These are phyloP conservation scores for Rallus limicola DNA, from an alignment of 2,113 vertebrate genomes.

Conservation along the genomic window DNA sequence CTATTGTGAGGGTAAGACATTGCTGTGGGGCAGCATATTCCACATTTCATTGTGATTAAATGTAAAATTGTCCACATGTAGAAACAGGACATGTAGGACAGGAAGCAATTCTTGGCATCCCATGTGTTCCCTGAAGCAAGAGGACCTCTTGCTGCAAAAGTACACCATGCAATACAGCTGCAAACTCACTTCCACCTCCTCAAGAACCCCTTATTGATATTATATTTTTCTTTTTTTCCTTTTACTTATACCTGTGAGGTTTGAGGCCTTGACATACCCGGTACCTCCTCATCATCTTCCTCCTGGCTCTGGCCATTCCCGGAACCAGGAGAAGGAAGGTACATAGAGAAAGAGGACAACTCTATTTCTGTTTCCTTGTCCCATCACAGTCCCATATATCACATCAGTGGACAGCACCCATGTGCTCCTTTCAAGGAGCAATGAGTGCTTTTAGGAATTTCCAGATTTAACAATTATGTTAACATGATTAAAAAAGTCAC, in stretches of 20 bases:
- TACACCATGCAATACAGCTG: not conserved
- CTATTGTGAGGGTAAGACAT: not conserved
- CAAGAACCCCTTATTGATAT: not conserved
- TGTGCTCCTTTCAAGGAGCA: not conserved
- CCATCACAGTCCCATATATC: not conserved
- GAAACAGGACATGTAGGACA: too few relatives aligned
- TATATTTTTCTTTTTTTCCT: not conserved
- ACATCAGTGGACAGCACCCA: not conserved
- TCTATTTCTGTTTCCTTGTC: not conserved
- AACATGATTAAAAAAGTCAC: not conserved
- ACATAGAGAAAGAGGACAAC: too few relatives aligned
- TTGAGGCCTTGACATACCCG: fast-evolving
- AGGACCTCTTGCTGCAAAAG: not conserved
- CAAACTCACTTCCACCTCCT: not conserved
- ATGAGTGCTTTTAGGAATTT: not conserved
- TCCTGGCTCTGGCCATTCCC: not conserved
- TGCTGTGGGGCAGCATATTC: not conserved
- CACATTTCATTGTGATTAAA: not conserved
- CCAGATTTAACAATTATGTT: not conserved
- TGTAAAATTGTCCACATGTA: not conserved
- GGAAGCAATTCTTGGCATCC: not conserved
- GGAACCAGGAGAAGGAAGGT: not conserved
- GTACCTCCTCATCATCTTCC: not conserved
- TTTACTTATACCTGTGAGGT: not conserved
- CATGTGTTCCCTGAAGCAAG: not conserved